A percentile compares a stretch with the other conserved stretches of the same genome.
These are phyloP conservation scores for Trinectes maculatus DNA, from an alignment of 2,113 vertebrate species.

Conservation along the genomic window DNA sequence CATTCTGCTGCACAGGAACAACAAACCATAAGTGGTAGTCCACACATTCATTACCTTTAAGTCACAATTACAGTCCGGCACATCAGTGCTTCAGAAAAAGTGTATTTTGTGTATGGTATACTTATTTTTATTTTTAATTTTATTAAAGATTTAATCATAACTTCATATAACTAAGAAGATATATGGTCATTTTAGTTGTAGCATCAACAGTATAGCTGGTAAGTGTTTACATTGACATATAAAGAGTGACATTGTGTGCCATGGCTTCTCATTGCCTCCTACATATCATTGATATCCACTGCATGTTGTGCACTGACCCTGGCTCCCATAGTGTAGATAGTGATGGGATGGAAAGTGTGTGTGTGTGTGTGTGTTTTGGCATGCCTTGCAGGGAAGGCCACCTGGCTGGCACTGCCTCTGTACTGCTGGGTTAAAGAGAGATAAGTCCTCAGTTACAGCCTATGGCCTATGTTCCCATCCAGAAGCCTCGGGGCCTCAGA, in stretches of 20 bases:
- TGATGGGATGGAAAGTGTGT: slow-evolving; percentile 31
- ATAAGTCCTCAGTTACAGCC: slow-evolving; percentile 70
- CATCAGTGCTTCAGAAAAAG: too few species aligned
- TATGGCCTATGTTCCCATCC: slow-evolving; percentile 53
- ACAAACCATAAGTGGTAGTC: background rate
- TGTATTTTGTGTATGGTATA: too few species aligned
- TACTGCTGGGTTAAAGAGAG: slow-evolving; percentile 45
- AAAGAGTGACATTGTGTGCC: slow-evolving; percentile 1
- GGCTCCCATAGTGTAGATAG: slow-evolving; percentile 59
- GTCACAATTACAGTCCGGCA: too few species aligned
- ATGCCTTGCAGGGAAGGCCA: slow-evolving; percentile 57
- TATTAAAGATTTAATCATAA: too few species aligned
- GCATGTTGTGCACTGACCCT: slow-evolving; percentile 15
- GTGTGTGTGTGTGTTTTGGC: slow-evolving; percentile 31
- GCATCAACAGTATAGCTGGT: background rate
- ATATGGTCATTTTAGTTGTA: too few species aligned
- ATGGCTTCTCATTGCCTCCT: slow-evolving; percentile 5
- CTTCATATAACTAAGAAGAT: too few species aligned
- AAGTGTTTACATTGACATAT: background rate
- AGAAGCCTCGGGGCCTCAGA: slow-evolving; percentile 37
- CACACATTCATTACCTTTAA: background rate
- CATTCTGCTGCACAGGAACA: background rate
- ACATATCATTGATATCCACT: slow-evolving; percentile 38
- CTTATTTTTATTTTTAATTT: too few species aligned
- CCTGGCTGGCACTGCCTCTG: slow-evolving; percentile 69